phyloP scores from a whole-genome alignment of 2,113 vertebrate species.

The Dipodomys ordii region DNA sequence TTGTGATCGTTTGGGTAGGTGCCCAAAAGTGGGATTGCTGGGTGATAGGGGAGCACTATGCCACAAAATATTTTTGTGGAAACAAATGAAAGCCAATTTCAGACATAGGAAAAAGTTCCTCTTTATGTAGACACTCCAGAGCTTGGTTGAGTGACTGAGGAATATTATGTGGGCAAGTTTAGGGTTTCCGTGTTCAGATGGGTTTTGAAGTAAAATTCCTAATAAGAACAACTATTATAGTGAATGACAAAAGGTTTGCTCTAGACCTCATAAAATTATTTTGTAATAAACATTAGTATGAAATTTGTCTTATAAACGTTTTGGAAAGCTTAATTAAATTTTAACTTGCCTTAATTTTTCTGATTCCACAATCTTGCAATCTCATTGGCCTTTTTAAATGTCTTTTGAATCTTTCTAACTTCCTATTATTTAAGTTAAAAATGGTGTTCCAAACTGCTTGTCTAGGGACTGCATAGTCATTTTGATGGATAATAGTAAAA shows the following conservation, averaged over 20 bases:
- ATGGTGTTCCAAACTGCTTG: background rate
- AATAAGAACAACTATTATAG: background rate
- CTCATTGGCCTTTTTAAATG: background rate
- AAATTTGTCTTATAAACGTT: background rate
- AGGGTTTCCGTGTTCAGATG: background rate
- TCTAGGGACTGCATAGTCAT: background rate
- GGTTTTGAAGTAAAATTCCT: constrained; percentile 34
- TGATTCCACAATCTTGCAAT: background rate
- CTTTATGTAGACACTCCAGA: background rate
- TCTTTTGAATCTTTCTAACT: background rate
- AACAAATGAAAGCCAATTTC: background rate
- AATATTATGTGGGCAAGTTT: background rate
- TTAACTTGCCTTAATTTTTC: background rate
- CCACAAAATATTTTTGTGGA: too few relatives aligned
- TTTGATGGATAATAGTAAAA: background rate
- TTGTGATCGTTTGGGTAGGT: too few relatives aligned
- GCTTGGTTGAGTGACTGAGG: background rate
- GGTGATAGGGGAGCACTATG: too few relatives aligned
- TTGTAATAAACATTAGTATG: background rate
- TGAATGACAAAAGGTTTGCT: background rate
- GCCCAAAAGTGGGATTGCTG: too few relatives aligned
- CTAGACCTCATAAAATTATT: background rate
- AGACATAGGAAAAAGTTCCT: background rate
- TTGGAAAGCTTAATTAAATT: background rate
- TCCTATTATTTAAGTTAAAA: background rate